Base-by-base conservation (phyloP, 2,797 vertebrate species). In the Balearica regulorum region DNA sequence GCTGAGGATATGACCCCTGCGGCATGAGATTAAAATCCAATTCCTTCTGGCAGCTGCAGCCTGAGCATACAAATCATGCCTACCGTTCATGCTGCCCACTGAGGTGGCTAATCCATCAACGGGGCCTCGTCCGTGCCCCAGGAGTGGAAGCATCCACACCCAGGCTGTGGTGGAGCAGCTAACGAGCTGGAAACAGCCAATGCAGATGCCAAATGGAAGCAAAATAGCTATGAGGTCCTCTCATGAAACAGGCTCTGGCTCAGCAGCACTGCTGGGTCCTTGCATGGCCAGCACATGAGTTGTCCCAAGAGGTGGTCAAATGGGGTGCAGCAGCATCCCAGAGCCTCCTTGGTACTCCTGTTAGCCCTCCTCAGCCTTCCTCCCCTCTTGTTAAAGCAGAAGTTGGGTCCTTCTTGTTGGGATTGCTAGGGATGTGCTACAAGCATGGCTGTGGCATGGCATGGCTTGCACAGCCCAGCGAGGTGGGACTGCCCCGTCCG, bases 101-200 rank as follows among this genome's bases (percentile, higher is more conserved):
- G 88, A 96, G 70, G 92, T 92, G 83, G 79, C 86, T 95, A 93
- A 96, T 94, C 61, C 75, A 82, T 77, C 73, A 93, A 12, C 76
- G 54, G 37, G 65, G 73, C 89, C 51, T 83, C 85, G 81, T 87
- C 68, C 1, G 17, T 82, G 87, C 75, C 46, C 26, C 31, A 49
- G 80, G 54, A 95, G 18, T 85, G 44, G 83, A 94, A 89, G 86
- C 72, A 82, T 81, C 68, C 92, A 88, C 85, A 88, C 95, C 95
- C 87, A 89, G 77, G 28, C 58, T 65, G 18, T 14, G 31, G 60
- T 3, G 3, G 87, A 94, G 66, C 48, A 92, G 58, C 57, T 81
- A 94, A 82, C 93, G 77, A 25, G 31, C 54, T 95, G 89, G 81
- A 94, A 96, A 94, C 33, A 81, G 62, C 33, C 22, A 11, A n/a